These are phyloP conservation scores for Mythimna lalbum DNA, from an alignment of 2,888 invertebrate species.

Conservation along the genomic window DNA sequence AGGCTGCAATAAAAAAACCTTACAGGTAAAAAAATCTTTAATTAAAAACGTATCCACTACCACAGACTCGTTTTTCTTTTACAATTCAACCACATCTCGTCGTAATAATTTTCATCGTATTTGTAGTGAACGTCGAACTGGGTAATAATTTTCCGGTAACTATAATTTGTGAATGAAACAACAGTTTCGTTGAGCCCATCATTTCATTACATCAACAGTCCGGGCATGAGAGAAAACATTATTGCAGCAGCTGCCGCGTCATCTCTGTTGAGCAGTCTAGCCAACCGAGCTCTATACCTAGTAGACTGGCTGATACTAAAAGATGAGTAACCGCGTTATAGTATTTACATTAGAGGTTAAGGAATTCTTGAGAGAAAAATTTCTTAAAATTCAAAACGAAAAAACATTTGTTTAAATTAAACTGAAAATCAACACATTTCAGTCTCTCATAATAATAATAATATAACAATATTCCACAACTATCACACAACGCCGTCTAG, in stretches of 20 bases:
- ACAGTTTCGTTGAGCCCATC: slow-evolving; percentile 3
- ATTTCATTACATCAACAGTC: neutral
- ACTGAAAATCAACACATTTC: neutral
- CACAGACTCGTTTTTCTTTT: neutral
- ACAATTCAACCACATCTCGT: neutral
- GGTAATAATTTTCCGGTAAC: neutral
- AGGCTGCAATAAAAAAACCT: no score
- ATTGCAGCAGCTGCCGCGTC: neutral
- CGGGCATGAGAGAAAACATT: slow-evolving; percentile 15
- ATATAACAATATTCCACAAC: no score
- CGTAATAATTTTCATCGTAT: neutral
- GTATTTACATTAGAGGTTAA: neutral
- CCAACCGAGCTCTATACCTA: neutral
- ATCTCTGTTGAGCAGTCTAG: slow-evolving; percentile 17
- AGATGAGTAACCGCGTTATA: neutral
- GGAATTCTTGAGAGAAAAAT: neutral
- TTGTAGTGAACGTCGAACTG: neutral
- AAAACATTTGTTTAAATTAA: no score
- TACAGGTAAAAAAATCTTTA: neutral
- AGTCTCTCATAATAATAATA: no score
- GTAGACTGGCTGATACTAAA: no score
- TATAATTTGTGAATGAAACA: neutral
- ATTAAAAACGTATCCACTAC: slow-evolving; percentile 1
- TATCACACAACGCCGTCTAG: no score
- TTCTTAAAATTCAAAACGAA: no score